Evolutionary conservation across 1,140 invertebrate genomes (phyloP), one percentile per base, ranked within the genome.

Genomic region (Chymomyza costata): DNA sequence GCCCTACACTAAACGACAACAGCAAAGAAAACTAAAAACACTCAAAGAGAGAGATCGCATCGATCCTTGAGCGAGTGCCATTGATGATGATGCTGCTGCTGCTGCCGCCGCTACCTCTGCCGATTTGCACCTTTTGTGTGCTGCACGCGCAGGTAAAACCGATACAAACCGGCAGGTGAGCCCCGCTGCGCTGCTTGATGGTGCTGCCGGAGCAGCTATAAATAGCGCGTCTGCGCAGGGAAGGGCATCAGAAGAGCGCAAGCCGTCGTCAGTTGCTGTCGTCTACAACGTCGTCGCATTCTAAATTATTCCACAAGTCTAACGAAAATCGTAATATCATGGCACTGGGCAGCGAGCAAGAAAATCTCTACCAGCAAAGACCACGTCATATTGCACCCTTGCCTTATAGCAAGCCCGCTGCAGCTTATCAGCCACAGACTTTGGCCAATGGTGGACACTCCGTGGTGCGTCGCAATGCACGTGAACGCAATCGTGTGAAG

Each of bases 401-500:
- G 35, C 35, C 35, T 3, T 38, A 38, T 17, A 47, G 11, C 16
- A 50, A 25, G 13, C 40, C 45, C 14, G 7, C 31, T 21, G 32
- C 25, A 46, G n/a, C 30, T n/a, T 32, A 8, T 6, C 2, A 43
- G 25, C 11, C 2, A 10, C 18, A 21, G 34, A 30, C 45, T 15
- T 19, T 47, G 32, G 28, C 35, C 3, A 48, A 49, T 5, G 64
- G 60, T n/a, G 71, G 64, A n/a, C 56, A 60, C n/a, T 81, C 95
- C 0, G 95, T 97, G 2, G 93, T 95, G 0, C 87, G 95, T 38
- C 89, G 96, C 58, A 98, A 98, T 87, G 96, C 96, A 16, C 88
- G 96, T 0, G 96, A 98, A 86, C 87, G 96, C 49, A 98, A 98
- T 86, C 90, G 96, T 38, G 96, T 98, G 7, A 97, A 97, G 86